phyloP scores from a whole-genome alignment of 2,888 invertebrate species.

The Meganola albula region DNA sequence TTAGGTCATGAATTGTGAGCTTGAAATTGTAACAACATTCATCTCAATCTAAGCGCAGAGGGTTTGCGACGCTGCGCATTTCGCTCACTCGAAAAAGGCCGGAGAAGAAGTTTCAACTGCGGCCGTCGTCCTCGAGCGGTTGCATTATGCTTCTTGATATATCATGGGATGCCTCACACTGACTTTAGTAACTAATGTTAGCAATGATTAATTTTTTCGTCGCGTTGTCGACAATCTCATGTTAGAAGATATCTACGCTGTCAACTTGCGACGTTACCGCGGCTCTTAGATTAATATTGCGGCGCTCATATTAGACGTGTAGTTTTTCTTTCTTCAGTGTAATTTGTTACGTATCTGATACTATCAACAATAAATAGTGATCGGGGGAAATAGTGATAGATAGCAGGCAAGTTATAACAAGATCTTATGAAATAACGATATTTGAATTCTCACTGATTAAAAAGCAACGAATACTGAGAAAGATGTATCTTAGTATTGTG shows the following conservation, averaged over 20 bases:
- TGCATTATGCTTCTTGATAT: conserved; percentile 57
- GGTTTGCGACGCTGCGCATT: conserved; percentile 24
- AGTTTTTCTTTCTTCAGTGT: conserved; percentile 39
- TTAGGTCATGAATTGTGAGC: conserved; percentile 9
- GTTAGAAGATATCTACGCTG: conserved; percentile 48
- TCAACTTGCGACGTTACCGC: conserved; percentile 32
- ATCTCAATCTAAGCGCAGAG: conserved; percentile 38
- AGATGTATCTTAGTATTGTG: conserved; percentile 64
- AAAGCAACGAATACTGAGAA: conserved; percentile 52
- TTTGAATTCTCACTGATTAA: conserved; percentile 50
- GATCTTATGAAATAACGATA: conserved; percentile 27
- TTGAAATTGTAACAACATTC: conserved; percentile 29
- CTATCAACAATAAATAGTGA: conserved; percentile 8
- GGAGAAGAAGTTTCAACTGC: conserved; percentile 31
- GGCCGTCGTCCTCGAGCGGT: conserved; percentile 32
- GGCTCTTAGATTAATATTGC: conserved; percentile 49
- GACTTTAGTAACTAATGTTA: conserved; percentile 45
- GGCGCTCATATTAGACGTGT: conserved; percentile 43
- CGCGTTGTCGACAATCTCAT: conserved; percentile 45
- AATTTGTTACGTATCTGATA: conserved; percentile 34
- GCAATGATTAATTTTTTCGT: conserved; percentile 53
- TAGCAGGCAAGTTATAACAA: conserved; percentile 9
- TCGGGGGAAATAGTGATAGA: conserved; percentile 2
- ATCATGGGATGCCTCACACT: conserved; percentile 50
- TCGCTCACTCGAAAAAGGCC: conserved; percentile 27